phyloP scores from a whole-genome alignment of 2,113 vertebrate species.

The Tichodroma muraria region DNA sequence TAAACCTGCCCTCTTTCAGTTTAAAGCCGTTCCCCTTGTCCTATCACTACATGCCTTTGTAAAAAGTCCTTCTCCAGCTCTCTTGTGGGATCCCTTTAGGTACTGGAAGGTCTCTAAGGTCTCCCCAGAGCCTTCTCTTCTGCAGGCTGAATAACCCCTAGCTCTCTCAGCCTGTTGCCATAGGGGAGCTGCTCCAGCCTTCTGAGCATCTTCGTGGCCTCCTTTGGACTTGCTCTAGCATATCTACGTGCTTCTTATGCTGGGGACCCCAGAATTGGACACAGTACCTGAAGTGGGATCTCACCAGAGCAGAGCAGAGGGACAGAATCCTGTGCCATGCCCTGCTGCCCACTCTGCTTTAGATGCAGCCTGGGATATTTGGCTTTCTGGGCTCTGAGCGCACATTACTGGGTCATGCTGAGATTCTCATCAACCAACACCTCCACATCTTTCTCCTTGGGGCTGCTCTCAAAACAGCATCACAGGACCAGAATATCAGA shows the following conservation, averaged over 20 bases:
- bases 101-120: background rate
- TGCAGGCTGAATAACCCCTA: background rate
- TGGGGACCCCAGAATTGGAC: background rate
- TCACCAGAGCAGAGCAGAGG: background rate
- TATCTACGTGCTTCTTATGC: accelerated
- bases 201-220: background rate
- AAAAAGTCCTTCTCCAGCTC: background rate
- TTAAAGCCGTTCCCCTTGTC: background rate
- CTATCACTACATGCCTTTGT: background rate
- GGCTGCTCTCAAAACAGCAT: background rate
- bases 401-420: too few species aligned
- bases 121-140: background rate
- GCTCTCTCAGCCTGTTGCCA: too few species aligned
- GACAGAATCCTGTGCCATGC: background rate
- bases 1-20: background rate
- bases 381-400: accelerated
- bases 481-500: background rate
- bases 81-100: background rate
- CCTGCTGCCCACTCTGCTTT: background rate
- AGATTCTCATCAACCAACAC: background rate
- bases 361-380: background rate
- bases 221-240: background rate
- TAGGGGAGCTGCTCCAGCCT: background rate
- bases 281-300: background rate
- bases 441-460: background rate